Base-by-base conservation (phyloP, 2,113 vertebrate species). In the Lonchura striata region DNA sequence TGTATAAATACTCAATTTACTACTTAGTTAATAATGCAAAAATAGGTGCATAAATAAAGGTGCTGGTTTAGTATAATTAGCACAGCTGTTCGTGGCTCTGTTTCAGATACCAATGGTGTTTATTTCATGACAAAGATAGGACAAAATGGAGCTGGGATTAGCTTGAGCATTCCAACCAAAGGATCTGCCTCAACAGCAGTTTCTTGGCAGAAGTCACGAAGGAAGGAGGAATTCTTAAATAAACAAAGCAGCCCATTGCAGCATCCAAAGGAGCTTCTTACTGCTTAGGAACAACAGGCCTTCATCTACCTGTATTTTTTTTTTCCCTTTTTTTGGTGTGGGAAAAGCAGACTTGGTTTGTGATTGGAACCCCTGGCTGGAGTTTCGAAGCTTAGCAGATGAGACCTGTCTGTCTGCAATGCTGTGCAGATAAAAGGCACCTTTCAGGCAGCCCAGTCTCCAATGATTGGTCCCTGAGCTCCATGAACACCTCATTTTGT, bases 1-100 rank as follows among this genome's bases (percentile, higher is more conserved):
- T 88, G n/a, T 72, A 24, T 69, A 77, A 93, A 95, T 59, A 63
- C 42, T 53, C 49, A 31, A 69, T 88, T 93, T 90, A 19, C n/a
- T 70, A 3, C n/a, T 82, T 77, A 87, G 42, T 65, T 87, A 94
- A 86, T 90, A 96, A 82, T 70, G 88, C 82, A 63, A 41, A 88
- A 94, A 94, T 72, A 8, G 5, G 27, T 88, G 80, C 83, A 88
- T 86, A 93, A 82, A 92, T 84, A 86, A 92, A 95, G 90, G 57
- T 79, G 74, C 64, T 71, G 69, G 22, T 65, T 84, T 63, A 30
- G 20, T 66, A 52, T 66, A 90, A 90, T 77, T 69, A 92, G 86
- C 66, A 39, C 74, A 94, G 77, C 47, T 85, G 42, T 54, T 82
- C 0, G 0, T 69, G 69, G 28, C 64, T 93, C 42, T 52, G 4